A percentile compares a stretch with the other conserved stretches of the same genome.
These are phyloP conservation scores for Pipa parva DNA, from an alignment of 2,113 vertebrate species.

Conservation along the genomic window DNA sequence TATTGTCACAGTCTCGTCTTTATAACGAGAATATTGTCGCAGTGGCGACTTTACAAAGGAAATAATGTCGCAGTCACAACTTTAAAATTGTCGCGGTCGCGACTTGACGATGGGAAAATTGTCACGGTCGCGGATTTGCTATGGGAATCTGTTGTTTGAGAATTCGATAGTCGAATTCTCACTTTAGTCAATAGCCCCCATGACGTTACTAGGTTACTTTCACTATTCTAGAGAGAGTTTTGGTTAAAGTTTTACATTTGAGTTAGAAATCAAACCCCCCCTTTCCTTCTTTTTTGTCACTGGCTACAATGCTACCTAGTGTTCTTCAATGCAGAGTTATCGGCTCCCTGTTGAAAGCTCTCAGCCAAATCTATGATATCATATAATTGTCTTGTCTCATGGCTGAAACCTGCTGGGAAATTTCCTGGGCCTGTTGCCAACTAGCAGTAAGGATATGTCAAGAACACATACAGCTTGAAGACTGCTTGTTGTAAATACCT, in stretches of 20 bases:
- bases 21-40: too few relatives aligned
- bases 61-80: too few relatives aligned
- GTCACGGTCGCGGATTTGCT: background rate
- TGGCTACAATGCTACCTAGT: background rate
- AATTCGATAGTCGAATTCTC: too few relatives aligned
- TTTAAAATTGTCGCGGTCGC: too few relatives aligned
- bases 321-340: slow-evolving; percentile 17
- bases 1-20: too few relatives aligned
- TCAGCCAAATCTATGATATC: slow-evolving; percentile 35
- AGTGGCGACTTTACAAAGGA: too few relatives aligned
- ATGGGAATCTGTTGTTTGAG: too few relatives aligned
- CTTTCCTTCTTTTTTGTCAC: background rate
- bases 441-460: slow-evolving; percentile 38
- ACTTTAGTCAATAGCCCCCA: too few relatives aligned
- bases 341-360: slow-evolving; percentile 6
- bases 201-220: background rate
- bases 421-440: slow-evolving; percentile 38
- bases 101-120: too few relatives aligned
- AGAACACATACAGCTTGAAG: slow-evolving; percentile 29
- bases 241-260: background rate
- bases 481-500: slow-evolving; percentile 36
- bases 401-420: slow-evolving; percentile 38
- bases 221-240: background rate
- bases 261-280: background rate
- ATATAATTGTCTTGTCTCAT: slow-evolving; percentile 40